A percentile compares a stretch with the other conserved stretches of the same genome.
Evolutionary conservation across 2,797 vertebrate species (phyloP).

Genomic region (Eulemur albifrons): DNA sequence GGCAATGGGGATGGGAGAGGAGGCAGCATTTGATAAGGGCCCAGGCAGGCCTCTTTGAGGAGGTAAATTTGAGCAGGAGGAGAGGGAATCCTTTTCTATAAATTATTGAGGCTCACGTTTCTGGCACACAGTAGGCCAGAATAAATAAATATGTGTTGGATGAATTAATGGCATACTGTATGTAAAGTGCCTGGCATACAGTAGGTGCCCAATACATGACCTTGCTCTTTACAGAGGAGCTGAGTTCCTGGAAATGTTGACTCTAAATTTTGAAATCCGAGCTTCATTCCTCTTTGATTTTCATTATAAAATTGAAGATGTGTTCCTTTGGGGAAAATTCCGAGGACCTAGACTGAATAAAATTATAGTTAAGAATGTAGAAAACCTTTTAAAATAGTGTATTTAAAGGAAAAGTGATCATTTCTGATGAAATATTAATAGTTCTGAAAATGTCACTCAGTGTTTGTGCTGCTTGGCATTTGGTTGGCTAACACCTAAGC

Average conservation of each 20-base stretch:
- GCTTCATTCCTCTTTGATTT: conserved; percentile 67
- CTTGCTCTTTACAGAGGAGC: conserved; percentile 57
- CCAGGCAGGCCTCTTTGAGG: not conserved
- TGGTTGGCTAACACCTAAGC: conserved; percentile 74
- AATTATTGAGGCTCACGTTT: not conserved
- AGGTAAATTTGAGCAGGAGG: not conserved
- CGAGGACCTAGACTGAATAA: conserved; percentile 70
- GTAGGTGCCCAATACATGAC: not conserved
- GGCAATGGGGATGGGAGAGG: not conserved
- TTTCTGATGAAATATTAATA: conserved; percentile 81
- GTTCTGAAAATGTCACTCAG: conserved; percentile 78
- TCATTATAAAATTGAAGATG: conserved; percentile 73
- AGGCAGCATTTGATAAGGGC: not conserved
- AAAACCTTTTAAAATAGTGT: conserved; percentile 77
- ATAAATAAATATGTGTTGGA: not conserved
- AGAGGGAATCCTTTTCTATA: not conserved
- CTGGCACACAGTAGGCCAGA: not conserved
- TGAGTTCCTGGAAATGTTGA: conserved; percentile 68
- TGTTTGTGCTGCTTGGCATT: conserved; percentile 78
- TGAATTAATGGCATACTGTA: not conserved
- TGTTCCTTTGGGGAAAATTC: conserved; percentile 77
- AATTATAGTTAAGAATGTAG: conserved; percentile 78
- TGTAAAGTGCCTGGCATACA: not conserved
- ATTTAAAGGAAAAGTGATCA: conserved; percentile 78
- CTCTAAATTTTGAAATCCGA: conserved; percentile 62